phyloP scores from a whole-genome alignment of 2,888 invertebrate genomes.

The Plebejus argus region DNA sequence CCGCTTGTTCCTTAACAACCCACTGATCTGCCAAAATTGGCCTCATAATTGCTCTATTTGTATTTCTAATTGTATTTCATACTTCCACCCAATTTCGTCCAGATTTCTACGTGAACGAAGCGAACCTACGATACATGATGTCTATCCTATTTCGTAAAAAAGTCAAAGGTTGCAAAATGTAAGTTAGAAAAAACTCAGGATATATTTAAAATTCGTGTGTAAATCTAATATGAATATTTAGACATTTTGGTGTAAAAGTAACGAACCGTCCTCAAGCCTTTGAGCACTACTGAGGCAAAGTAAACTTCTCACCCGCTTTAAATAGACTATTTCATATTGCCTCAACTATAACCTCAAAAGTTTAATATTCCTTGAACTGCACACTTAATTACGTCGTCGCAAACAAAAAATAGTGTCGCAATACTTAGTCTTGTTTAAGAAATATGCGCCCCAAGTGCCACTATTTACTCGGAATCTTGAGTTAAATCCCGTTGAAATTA shows the following conservation, averaged over 20 bases:
- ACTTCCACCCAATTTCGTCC: neutral
- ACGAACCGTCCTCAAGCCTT: neutral
- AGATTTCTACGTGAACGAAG: neutral
- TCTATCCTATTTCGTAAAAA: too few relatives aligned
- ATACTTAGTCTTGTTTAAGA: neutral
- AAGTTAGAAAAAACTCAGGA: too few relatives aligned
- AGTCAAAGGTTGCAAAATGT: too few relatives aligned
- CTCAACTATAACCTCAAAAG: neutral
- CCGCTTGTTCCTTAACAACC: conserved; percentile 30
- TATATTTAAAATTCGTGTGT: too few relatives aligned
- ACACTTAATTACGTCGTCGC: neutral
- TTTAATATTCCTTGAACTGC: neutral
- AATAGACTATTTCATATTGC: neutral
- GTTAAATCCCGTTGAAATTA: neutral
- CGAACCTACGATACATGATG: too few relatives aligned
- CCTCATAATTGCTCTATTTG: conserved; percentile 10
- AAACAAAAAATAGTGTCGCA: conserved; percentile 5
- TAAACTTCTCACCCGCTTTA: neutral
- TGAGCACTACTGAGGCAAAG: neutral
- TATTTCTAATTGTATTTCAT: neutral
- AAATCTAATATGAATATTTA: too few relatives aligned
- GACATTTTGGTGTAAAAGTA: neutral
- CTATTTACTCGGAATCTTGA: neutral
- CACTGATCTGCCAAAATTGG: conserved; percentile 14
- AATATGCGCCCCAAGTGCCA: neutral